phyloP scores from a whole-genome alignment of 1,140 invertebrate species.

The Drosophila erecta region DNA sequence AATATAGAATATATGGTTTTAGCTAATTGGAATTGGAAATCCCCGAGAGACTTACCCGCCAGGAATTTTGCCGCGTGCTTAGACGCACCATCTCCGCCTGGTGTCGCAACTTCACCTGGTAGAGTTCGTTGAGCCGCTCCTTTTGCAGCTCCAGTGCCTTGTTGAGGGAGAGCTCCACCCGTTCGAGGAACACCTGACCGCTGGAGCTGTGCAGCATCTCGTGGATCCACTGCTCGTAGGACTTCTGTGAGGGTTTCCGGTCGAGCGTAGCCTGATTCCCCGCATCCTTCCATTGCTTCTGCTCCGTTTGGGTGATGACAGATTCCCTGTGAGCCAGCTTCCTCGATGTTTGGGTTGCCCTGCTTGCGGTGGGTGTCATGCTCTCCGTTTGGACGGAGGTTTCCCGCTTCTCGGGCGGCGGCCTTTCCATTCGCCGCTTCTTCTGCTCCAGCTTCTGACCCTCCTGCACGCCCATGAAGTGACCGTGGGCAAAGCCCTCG shows the following conservation, averaged over 20 bases:
- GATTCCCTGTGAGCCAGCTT: not conserved
- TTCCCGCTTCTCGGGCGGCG: not conserved
- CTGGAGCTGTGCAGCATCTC: slow-evolving; percentile 73
- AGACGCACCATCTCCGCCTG: slow-evolving; percentile 62
- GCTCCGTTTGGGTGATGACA: slow-evolving; percentile 4
- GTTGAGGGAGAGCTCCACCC: slow-evolving; percentile 69
- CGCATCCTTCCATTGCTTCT: not conserved
- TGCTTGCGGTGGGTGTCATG: not conserved
- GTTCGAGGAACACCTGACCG: slow-evolving; percentile 69
- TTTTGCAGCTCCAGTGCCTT: slow-evolving; percentile 73
- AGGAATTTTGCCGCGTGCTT: slow-evolving; percentile 57
- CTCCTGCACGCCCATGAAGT: slow-evolving; percentile 67
- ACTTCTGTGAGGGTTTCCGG: not conserved
- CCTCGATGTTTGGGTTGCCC: not conserved
- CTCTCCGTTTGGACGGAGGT: not conserved
- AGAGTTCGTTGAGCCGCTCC: slow-evolving; percentile 50
- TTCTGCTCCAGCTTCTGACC: slow-evolving; percentile 22
- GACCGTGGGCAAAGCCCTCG: slow-evolving; percentile 64
- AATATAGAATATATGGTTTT: not conserved
- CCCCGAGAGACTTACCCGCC: slow-evolving; percentile 47
- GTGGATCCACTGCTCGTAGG: slow-evolving; percentile 71
- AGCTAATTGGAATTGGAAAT: not conserved
- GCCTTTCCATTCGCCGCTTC: not conserved
- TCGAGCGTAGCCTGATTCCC: not conserved
- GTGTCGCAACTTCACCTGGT: slow-evolving; percentile 66